These are phyloP conservation scores for Abscondita cerata DNA, from an alignment of 2,888 invertebrate species.

Conservation along the genomic window DNA sequence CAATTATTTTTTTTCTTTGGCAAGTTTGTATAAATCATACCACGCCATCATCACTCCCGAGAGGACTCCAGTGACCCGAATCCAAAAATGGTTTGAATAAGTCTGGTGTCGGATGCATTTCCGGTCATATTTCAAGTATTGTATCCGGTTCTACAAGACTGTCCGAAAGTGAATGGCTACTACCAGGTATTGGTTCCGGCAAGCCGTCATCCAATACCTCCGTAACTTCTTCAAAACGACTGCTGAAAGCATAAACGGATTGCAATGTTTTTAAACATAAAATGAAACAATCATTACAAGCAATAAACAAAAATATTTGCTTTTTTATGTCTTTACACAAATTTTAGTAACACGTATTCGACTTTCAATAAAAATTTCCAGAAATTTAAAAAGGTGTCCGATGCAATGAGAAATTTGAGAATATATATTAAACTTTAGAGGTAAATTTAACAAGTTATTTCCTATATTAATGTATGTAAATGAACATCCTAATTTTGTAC, in stretches of 20 bases:
- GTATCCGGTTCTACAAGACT: conserved; percentile 53
- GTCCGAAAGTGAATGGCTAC: conserved; percentile 56
- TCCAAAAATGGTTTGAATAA: conserved; percentile 52
- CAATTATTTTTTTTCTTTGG: conserved; percentile 10
- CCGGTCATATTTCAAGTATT: conserved; percentile 57
- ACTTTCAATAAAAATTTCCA: too few species aligned
- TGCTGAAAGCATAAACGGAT: conserved; percentile 44
- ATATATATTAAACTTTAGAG: too few species aligned
- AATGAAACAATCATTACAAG: too few species aligned
- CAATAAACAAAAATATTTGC: too few species aligned
- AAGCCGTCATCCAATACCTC: conserved; percentile 56
- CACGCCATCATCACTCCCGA: conserved; percentile 44
- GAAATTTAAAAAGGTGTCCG: too few species aligned
- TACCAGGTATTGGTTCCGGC: conserved; percentile 56
- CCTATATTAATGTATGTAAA: too few species aligned
- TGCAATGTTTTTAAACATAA: conserved; percentile 6
- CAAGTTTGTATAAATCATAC: conserved; percentile 5
- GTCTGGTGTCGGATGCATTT: conserved; percentile 51
- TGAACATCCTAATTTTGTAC: too few species aligned
- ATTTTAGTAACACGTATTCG: too few species aligned
- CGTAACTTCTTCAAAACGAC: conserved; percentile 56
- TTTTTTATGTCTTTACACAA: too few species aligned
- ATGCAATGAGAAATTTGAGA: too few species aligned
- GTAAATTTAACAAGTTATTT: too few species aligned
- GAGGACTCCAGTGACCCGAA: conserved; percentile 52